These are phyloP conservation scores for Galleria mellonella DNA, from an alignment of 1,140 invertebrate species.

Conservation along the genomic window DNA sequence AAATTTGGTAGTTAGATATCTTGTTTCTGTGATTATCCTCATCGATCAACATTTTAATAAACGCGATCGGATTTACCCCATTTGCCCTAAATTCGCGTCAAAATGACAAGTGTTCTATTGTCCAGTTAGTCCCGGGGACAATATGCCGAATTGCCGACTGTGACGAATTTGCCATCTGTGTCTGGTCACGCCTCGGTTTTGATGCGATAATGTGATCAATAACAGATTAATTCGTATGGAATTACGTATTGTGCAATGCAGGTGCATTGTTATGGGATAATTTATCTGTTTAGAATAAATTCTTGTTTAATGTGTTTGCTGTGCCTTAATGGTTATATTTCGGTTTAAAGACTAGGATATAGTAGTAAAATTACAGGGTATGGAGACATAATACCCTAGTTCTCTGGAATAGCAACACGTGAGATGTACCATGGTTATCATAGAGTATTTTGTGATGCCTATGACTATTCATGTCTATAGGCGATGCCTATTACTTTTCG, in stretches of 20 bases:
- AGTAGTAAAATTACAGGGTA: no score
- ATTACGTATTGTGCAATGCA: conserved; percentile 18
- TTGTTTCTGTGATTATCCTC: not conserved
- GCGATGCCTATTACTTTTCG: no score
- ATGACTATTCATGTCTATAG: no score
- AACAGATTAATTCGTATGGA: conserved; percentile 24
- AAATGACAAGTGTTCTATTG: conserved; percentile 8
- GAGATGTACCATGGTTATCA: no score
- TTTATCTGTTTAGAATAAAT: not conserved
- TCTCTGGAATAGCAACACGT: no score
- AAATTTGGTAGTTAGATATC: no score
- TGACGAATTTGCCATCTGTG: conserved; percentile 33
- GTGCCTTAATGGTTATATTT: no score
- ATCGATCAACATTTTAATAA: not conserved
- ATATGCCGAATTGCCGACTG: conserved; percentile 16
- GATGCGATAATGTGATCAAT: conserved; percentile 22
- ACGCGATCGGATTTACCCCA: conserved; percentile 30
- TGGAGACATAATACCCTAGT: no score
- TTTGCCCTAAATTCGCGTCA: conserved; percentile 40
- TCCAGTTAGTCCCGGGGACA: not conserved
- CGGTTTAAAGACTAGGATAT: no score
- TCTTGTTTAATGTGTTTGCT: no score
- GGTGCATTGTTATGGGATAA: conserved; percentile 12
- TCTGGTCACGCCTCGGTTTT: conserved; percentile 27
- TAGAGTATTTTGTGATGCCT: no score